Conservation (phyloP, 2,888 invertebrate species). For the Acronicta alni region DNA sequence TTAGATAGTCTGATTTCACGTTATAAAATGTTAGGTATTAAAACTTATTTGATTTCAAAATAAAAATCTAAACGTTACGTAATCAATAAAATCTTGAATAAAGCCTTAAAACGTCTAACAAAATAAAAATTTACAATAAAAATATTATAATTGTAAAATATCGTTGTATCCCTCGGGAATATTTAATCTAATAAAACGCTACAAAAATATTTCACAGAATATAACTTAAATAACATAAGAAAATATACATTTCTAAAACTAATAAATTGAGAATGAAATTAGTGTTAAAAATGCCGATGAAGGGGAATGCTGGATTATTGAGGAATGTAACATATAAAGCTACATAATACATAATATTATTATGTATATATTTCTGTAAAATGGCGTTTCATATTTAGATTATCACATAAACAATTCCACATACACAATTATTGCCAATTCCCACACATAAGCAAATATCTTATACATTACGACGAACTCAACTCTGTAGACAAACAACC, state of each 20-base stretch:
- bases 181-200: slow-evolving; percentile 72
- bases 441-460: slow-evolving; percentile 67
- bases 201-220: slow-evolving; percentile 80
- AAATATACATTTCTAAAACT: slow-evolving; percentile 73
- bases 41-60: slow-evolving; percentile 58
- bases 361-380: slow-evolving; percentile 47
- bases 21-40: slow-evolving; percentile 51
- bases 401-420: slow-evolving; percentile 76
- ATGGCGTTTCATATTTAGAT: slow-evolving; percentile 55
- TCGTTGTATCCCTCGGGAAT: slow-evolving; percentile 84
- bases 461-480: slow-evolving; percentile 34
- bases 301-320: slow-evolving; percentile 67
- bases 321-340: slow-evolving; percentile 66
- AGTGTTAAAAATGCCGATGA: slow-evolving; percentile 68
- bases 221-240: slow-evolving; percentile 71
- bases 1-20: slow-evolving; percentile 57
- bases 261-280: slow-evolving; percentile 56
- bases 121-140: slow-evolving; percentile 85
- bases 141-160: slow-evolving; percentile 77
- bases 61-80: slow-evolving; percentile 63
- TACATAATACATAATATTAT: slow-evolving; percentile 31
- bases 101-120: slow-evolving; percentile 79
- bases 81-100: slow-evolving; percentile 61
- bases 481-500: slow-evolving; percentile 16
- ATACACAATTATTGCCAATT: slow-evolving; percentile 72